Conservation (phyloP, 2,797 vertebrate species). For the Melanotaenia nigrans region DNA sequence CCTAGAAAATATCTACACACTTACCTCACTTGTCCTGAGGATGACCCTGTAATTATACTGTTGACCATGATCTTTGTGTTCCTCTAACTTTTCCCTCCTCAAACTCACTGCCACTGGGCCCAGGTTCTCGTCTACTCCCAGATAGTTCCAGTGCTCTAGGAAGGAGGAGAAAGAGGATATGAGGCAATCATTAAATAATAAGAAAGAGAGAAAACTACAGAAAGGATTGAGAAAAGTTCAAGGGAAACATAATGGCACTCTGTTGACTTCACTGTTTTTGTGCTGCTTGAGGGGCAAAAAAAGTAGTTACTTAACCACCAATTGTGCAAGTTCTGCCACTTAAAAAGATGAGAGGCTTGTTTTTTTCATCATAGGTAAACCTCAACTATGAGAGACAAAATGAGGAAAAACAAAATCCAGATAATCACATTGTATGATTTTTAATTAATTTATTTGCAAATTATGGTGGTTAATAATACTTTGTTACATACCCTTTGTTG, state of each 20-base stretch:
- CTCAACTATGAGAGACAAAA: too few relatives aligned
- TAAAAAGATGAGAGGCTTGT: too few relatives aligned
- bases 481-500: too few relatives aligned
- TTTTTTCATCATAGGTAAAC: too few relatives aligned
- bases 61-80: conserved; percentile 95
- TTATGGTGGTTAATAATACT: too few relatives aligned
- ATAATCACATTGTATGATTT: too few relatives aligned
- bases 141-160: conserved; percentile 98
- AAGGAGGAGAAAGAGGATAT: not conserved
- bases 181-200: conserved; percentile 1
- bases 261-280: too few relatives aligned
- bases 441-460: too few relatives aligned
- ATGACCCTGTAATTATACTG: conserved; percentile 97
- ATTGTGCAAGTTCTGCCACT: too few relatives aligned
- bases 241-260: not conserved
- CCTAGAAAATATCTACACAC: not conserved
- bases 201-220: conserved; percentile 9
- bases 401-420: too few relatives aligned
- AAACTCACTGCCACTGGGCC: conserved; percentile 97
- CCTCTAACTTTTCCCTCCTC: conserved; percentile 95
- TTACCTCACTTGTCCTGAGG: conserved; percentile 97
- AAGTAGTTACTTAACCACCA: too few relatives aligned
- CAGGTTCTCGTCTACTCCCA: conserved; percentile 95
- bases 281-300: not conserved
- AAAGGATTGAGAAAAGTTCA: not conserved